phyloP scores from a whole-genome alignment of 92 coral and sea anemone genomes.

The Zoanthus solanderi region DNA sequence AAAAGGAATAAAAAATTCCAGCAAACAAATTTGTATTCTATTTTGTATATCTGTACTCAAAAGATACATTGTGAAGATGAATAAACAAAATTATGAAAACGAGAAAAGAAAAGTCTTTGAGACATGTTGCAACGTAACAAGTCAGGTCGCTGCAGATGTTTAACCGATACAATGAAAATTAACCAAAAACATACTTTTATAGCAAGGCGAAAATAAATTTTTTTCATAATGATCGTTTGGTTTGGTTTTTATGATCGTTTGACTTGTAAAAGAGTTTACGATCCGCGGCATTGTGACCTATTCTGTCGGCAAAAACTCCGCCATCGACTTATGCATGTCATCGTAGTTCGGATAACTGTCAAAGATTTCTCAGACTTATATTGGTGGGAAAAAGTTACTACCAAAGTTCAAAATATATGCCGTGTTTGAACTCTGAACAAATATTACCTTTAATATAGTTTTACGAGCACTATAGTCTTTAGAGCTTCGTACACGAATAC shows the following conservation, averaged over 20 bases:
- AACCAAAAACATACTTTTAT: neutral
- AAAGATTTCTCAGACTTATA: slow-evolving; percentile 21
- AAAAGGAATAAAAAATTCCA: neutral
- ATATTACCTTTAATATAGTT: slow-evolving; percentile 7
- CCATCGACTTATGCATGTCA: neutral
- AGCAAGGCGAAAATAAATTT: slow-evolving; percentile 3
- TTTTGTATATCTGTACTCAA: slow-evolving; percentile 15
- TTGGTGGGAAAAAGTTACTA: slow-evolving; percentile 30
- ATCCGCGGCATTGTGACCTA: slow-evolving; percentile 22
- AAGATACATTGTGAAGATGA: slow-evolving; percentile 17
- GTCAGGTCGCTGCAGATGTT: slow-evolving; percentile 5
- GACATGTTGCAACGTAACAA: neutral
- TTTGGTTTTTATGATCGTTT: slow-evolving; percentile 17
- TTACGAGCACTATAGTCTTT: slow-evolving; percentile 16
- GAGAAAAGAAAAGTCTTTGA: neutral
- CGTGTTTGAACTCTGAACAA: slow-evolving; percentile 33
- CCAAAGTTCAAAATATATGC: slow-evolving; percentile 10
- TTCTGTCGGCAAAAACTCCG: slow-evolving; percentile 32
- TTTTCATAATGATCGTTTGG: neutral
- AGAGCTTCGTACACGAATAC: neutral
- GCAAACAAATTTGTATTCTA: slow-evolving; percentile 30
- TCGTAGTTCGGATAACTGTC: slow-evolving; percentile 37
- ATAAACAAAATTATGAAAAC: slow-evolving; percentile 6
- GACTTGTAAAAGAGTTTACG: slow-evolving; percentile 17
- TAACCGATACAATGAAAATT: neutral